Evolutionary conservation across 1,140 invertebrate genomes (phyloP), one percentile per base, ranked within the genome.

Genomic region (Drosophila novamexicana): DNA sequence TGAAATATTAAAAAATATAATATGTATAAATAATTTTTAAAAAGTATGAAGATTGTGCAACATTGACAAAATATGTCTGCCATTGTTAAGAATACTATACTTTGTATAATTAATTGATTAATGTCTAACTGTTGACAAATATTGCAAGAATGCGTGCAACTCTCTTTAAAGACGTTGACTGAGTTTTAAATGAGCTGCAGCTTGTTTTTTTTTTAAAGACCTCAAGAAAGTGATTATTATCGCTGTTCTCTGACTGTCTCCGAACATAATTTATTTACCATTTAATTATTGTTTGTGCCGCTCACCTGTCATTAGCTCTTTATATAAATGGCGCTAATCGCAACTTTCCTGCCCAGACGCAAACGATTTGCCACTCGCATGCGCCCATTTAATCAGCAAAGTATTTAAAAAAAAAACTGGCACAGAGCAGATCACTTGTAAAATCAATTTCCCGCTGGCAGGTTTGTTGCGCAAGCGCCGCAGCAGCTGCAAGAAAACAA

Each of bases 301-400:
- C 58, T 81, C 78, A 86, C 78, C 75, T 77, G 56, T 73, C 47
- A 84, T 86, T 79, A 82, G 69, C 69, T 80, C 63, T 85, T 86
- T 81, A 82, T 81, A 85, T 82, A 81, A 81, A 86, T 66, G 56
- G 70, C 79, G 79, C 22, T 85, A 86, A 85, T 78, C 58, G 82
- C 66, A 77, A 84, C 65, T 81, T 85, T 72, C 82, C 75, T 82
- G 75, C 54, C 49, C 44, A 66, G 34, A 72, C 50, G 12, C 58
- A 32, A 47, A 29, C 79, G 65, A 66, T 84, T 85, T 81, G 65
- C 74, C 73, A 76, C 66, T 81, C 57, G 44, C 59, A 37, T 10
- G 32, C 57, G 34, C 34, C 45, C 57, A 75, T 79, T 82, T 78
- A 86, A 86, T 69, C 47, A 56, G 54, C 45, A 57, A 66, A 12